Base-by-base conservation (phyloP, 2,113 vertebrate species). In the Fregetta grallaria region DNA sequence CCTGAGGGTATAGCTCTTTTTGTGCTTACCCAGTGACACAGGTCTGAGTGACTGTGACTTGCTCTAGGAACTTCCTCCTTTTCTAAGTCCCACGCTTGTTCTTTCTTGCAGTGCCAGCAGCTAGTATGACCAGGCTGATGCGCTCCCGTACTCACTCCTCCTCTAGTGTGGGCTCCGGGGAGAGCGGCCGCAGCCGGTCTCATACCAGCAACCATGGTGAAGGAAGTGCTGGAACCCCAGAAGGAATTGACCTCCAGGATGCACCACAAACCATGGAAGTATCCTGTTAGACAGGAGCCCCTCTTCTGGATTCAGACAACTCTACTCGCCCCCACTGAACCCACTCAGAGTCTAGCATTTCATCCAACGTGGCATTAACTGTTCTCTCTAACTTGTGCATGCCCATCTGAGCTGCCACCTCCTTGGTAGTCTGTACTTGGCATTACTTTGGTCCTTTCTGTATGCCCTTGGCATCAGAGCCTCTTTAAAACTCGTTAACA, bases 261-360 rank as follows among this genome's bases (percentile, higher is more conserved):
- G 95, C 98, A 91, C 98, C 98, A 95, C 99, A 99, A 95, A 99
- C 99, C 97, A 99, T 99, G 99, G 99, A 99, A 97, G 98, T 99
- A 70, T 99, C 99, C 97, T 99, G 99, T 98, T 99, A 99, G 98
- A 97, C 96, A 94, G 83, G 87, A 96, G 55, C 42, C 81, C 65
- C 27, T 80, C 90, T 59, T 93, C 83, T 85, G 94, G 88, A 97
- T 97, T 85, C 95, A 93, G 94, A 95, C 97, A 96, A 77, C 94
- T 96, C 95, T 87, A 77, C 88, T 95, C 8, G 59, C 87, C 96
- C 88, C 90, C 95, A 92, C 62, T 78, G 80, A 93, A 93, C 97
- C 94, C 96, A 34, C 97, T 96, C 94, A 77, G 90, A 97, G 95
- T 81, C 94, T 73, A 97, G 96, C 96, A 91, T 98, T 96, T 97